Percentiles rank a stretch among this genome's conserved stretches.
These are phyloP conservation scores for Drosophila sp. DNA, from an alignment of 1,140 invertebrate species.

Conservation along the genomic window DNA sequence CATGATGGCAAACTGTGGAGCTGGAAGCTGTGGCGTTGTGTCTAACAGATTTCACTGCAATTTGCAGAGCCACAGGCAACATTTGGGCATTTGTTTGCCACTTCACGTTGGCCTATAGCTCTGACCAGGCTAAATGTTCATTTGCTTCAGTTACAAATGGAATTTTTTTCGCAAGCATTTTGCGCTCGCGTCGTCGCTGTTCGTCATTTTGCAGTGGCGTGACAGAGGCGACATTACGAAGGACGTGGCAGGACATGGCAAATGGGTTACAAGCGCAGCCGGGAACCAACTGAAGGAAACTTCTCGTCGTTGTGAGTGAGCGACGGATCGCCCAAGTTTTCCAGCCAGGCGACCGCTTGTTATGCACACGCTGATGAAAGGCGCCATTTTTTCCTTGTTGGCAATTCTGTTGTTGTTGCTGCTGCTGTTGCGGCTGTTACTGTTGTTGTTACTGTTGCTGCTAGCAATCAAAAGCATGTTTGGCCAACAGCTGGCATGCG, in stretches of 20 bases:
- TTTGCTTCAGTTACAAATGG: constrained; percentile 50
- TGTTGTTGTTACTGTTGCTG: constrained; percentile 43
- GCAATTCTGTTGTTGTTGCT: constrained; percentile 1
- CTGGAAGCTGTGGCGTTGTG: not conserved
- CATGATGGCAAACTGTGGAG: not conserved
- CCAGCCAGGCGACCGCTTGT: constrained; percentile 65
- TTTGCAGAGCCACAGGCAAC: constrained; percentile 10
- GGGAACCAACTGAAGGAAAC: constrained; percentile 17
- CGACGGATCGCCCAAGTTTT: constrained; percentile 55
- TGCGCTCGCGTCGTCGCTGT: constrained; percentile 58
- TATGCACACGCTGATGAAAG: constrained; percentile 79
- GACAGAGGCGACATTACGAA: constrained; percentile 61
- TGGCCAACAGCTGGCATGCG: constrained; percentile 81
- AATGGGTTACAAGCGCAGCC: constrained; percentile 59
- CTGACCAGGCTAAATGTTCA: constrained; percentile 38
- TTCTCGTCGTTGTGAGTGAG: constrained; percentile 55
- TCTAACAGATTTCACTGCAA: constrained; percentile 39
- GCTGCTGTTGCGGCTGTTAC: constrained; percentile 12
- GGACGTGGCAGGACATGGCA: constrained; percentile 55
- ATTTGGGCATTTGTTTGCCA: constrained; percentile 36
- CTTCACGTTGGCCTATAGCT: constrained; percentile 21
- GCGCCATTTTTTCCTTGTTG: constrained; percentile 41
- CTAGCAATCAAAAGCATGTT: constrained; percentile 80
- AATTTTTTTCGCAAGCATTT: constrained; percentile 52
- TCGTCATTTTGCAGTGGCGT: constrained; percentile 73